Base-by-base conservation (phyloP, 2,888 invertebrate genomes). In the Brachypalpus laphriformis region DNA sequence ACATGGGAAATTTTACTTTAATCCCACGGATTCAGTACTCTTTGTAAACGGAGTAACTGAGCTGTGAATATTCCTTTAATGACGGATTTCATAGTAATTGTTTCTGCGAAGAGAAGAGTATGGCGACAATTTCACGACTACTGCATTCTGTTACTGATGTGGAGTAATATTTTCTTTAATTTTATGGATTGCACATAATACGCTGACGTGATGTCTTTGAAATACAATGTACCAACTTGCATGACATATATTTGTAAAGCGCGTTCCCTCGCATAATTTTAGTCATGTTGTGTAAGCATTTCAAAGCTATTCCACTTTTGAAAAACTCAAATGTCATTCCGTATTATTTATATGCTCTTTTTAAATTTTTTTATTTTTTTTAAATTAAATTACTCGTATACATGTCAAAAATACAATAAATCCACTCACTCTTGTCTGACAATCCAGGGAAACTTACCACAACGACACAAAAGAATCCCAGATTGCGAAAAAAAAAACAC, bases 251-350 rank as follows among this genome's bases (percentile, higher is more conserved):
- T 51, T 22, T 22, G 9, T 14, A 54, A 63, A 56, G 16, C 31
- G 20, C 45, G 14, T 47, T 78, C 42, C 47, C 61, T 56, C 47
- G 54, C 56, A 47, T 49, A 56, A 56, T 28, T n/a, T 25, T 7
- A 11, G 45, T 20, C 31, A 31, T 3, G 42, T 72, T 59, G 65
- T 51, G 71, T 57, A 80, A 72, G 28, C 42, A 22, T 14, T 40
- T 45, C 14, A 49, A 59, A 59, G 25, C 51, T 59, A 65, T 80
- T 66, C 57, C 72, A 59, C 70, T 51, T 72, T 80, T 65, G 65
- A 66, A 72, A 72, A 31, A 49, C 83, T 49, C 56, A 63, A 63
- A 68, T 78, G 78, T 83, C 78, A 78, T 63, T 83, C 31, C 68
- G 31, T 49, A 65, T 66, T 74, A 78, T 63, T 83, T 70, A 76